Evolutionary conservation across 92 coral and sea anemone genomes (phyloP), one percentile per base, ranked within the genome.

Genomic region (Epizoanthus fatuus): DNA sequence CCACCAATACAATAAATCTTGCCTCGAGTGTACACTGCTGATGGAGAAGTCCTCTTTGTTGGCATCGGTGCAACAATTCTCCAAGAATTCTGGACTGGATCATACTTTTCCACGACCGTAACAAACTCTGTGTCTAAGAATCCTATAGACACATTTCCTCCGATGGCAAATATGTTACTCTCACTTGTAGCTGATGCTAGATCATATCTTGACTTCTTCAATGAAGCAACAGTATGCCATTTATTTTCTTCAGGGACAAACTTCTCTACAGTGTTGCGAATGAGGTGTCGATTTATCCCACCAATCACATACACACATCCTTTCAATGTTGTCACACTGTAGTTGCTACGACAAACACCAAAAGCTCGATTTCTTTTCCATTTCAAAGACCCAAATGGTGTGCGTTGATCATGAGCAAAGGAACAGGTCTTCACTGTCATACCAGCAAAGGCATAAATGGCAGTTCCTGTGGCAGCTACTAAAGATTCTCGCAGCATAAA

Each of bases 1-100:
- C 96, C 94, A 49, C 98, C 96, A 66, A 92, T 71, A 39, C 87
- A 92, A 68, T 92, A 94, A 44, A 94, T 88, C 79, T 90, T 84
- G 69, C 68, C 81, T n/a, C 65, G 66, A 42, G 32, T 79, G 57
- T 70, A 94, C 2, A 82, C 92, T 4, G 88, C 90, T 20, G 85
- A 83, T 8, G 88, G 86, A 14, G 64, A 16, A 9, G 86, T 63
- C 60, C 98, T 90, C 60, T 82, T 88, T 44, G 93, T 86, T 17
- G 68, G 91, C 92, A 92, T 76, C 39, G 81, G 79, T 29, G 94
- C 78, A 29, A 92, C 91, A 47, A 63, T 79, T 7, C 66, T 80
- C 98, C 98, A 94, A 39, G 82, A 42, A 67, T 94, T 74, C 9
- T 52, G 22, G 12, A 54, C 73, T 56, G 95, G 89, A 53, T 90